A percentile compares a stretch with the other conserved stretches of the same genome.
Conservation (phyloP, 2,797 vertebrate species). For the Prionace glauca region DNA sequence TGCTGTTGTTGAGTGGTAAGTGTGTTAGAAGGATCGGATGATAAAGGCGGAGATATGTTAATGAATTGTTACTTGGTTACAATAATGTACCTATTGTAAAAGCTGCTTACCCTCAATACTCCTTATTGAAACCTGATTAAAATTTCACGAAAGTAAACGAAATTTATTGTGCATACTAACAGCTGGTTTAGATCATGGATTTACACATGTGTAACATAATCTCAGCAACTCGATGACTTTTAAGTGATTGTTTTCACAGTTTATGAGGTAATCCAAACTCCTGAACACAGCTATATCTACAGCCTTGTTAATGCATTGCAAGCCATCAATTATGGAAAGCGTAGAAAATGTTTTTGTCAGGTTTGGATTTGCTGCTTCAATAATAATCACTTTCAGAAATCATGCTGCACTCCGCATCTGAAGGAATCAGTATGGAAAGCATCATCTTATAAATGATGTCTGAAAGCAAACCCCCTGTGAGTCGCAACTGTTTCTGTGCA, state of each 20-base stretch:
- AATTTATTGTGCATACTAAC: background rate
- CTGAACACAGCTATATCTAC: background rate
- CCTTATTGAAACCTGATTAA: background rate
- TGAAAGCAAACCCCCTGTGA: slow-evolving; percentile 1
- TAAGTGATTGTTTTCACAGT: slow-evolving; percentile 15
- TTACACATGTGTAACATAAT: slow-evolving; percentile 16
- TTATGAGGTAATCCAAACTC: slow-evolving; percentile 21
- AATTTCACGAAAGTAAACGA: background rate
- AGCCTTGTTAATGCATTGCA: background rate
- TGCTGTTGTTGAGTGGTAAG: background rate
- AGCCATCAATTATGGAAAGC: background rate
- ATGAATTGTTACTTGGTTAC: background rate
- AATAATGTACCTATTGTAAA: background rate
- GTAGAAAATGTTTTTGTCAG: background rate
- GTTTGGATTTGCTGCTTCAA: slow-evolving; percentile 4
- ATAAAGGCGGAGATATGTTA: background rate
- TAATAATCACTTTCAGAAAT: background rate
- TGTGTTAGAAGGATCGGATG: background rate
- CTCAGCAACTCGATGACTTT: background rate
- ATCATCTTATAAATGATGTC: background rate
- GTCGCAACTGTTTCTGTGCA: background rate
- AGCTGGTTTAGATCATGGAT: slow-evolving; percentile 32
- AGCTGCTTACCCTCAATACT: background rate
- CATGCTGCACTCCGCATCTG: background rate
- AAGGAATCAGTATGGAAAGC: background rate